phyloP scores from a whole-genome alignment of 2,797 vertebrate species.

The Microtus agrestis region DNA sequence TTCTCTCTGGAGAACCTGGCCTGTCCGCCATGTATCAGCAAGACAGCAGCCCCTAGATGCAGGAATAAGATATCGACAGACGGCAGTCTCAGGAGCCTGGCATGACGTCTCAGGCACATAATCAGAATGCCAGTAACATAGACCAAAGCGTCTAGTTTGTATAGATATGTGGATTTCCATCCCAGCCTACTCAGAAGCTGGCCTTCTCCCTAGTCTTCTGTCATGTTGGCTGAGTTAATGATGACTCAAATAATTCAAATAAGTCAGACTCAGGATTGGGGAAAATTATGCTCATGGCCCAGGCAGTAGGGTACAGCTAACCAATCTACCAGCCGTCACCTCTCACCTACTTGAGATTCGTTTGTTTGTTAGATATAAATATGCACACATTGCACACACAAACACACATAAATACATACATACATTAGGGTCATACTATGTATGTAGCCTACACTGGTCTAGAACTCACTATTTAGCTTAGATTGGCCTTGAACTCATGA shows the following conservation, averaged over 20 bases:
- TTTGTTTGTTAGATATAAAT: conserved; percentile 1
- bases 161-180: neutral
- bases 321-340: neutral
- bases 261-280: neutral
- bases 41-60: neutral
- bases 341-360: neutral
- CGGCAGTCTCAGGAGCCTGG: neutral
- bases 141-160: neutral
- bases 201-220: neutral
- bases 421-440: neutral
- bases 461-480: neutral
- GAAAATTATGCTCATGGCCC: neutral
- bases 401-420: neutral
- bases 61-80: neutral
- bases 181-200: neutral
- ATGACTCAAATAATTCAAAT: conserved; percentile 27
- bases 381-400: neutral
- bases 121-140: neutral
- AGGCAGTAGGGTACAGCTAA: neutral
- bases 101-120: neutral
- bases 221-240: neutral
- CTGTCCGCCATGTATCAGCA: neutral
- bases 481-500: neutral
- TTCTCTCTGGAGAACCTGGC: neutral
- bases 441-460: neutral